Evolutionary conservation across 1,140 invertebrate species (phyloP).

Genomic region (Medauroidea extradentata): DNA sequence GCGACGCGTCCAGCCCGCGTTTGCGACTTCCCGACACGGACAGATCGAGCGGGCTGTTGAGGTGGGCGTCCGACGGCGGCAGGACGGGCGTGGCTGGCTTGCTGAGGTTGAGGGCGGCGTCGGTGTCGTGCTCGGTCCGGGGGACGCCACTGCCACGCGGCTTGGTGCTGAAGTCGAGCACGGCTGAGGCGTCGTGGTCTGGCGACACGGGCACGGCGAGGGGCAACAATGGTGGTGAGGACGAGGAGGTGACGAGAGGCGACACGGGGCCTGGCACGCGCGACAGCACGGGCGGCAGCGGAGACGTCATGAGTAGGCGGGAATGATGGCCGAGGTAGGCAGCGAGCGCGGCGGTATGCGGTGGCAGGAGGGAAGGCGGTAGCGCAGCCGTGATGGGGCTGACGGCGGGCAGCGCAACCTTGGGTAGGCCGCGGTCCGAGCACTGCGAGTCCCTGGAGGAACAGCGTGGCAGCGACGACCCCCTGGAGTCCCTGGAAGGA

Average conservation of each 20-base stretch:
- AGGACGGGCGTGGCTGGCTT: conserved; percentile 51
- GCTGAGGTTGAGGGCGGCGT: conserved; percentile 62
- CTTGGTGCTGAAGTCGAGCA: conserved; percentile 74
- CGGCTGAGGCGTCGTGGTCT: conserved; percentile 44
- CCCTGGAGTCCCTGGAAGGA: conserved; percentile 69
- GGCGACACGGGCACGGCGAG: conserved; percentile 41
- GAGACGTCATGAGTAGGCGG: conserved; percentile 67
- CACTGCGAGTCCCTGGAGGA: conserved; percentile 63
- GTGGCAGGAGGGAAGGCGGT: conserved; percentile 67
- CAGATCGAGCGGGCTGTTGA: conserved; percentile 73
- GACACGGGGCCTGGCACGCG: conserved; percentile 48
- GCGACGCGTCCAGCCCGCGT: conserved; percentile 58
- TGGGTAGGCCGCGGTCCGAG: conserved; percentile 51
- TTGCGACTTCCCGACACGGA: conserved; percentile 66
- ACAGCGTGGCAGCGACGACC: conserved; percentile 55
- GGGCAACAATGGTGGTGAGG: conserved; percentile 49
- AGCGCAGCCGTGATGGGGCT: conserved; percentile 45
- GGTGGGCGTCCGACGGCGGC: conserved; percentile 49
- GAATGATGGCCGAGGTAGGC: conserved; percentile 66
- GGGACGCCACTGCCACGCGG: conserved; percentile 39
- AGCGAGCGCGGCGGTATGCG: conserved; percentile 71
- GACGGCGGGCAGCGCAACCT: conserved; percentile 29
- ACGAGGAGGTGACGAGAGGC: conserved; percentile 55
- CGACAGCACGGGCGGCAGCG: conserved; percentile 52
- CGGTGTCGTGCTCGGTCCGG: conserved; percentile 51